Conservation (phyloP, 2,113 vertebrate genomes). For the Callorhinus ursinus region DNA sequence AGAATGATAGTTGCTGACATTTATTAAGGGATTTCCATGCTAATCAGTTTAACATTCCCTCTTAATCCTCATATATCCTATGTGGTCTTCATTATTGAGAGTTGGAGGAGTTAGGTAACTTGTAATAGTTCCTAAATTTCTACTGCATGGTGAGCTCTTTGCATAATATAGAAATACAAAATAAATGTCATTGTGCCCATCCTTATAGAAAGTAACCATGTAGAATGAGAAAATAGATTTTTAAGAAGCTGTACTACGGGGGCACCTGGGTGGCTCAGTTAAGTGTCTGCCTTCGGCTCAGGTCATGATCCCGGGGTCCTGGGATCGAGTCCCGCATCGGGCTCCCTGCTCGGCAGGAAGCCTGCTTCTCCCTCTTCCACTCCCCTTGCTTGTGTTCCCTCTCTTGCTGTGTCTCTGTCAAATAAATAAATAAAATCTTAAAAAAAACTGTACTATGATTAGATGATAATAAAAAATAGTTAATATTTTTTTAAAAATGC, state of each 20-base stretch:
- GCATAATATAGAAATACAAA: neutral
- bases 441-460: neutral
- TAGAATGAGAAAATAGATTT: neutral
- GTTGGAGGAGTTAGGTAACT: neutral
- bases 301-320: too few species aligned
- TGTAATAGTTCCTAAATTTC: neutral
- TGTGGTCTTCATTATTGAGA: neutral
- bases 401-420: too few species aligned
- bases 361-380: too few species aligned
- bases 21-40: neutral
- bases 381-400: too few species aligned
- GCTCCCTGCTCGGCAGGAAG: too few species aligned
- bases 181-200: neutral
- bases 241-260: neutral
- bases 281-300: too few species aligned
- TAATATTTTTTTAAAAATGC: neutral
- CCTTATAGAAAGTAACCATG: neutral
- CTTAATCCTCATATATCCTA: neutral
- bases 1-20: neutral
- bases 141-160: neutral
- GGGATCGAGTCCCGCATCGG: too few species aligned
- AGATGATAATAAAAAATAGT: neutral
- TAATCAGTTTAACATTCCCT: neutral
- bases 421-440: too few species aligned
- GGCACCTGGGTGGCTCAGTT: too few species aligned